Evolutionary conservation across 2,797 vertebrate genomes (phyloP).

Genomic region (Lates japonicus): DNA sequence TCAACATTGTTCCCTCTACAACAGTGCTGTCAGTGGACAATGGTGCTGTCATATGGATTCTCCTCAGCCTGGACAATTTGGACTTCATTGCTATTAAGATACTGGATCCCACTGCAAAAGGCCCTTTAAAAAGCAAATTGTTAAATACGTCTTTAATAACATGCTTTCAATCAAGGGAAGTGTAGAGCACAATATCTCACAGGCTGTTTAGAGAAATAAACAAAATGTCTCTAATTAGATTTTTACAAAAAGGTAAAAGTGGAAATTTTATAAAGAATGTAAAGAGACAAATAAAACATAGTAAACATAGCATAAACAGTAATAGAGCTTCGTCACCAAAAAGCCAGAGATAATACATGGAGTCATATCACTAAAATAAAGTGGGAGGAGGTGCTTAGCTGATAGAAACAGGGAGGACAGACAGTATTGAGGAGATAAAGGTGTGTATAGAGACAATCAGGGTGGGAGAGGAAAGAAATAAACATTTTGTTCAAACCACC

Average conservation of each 20-base stretch:
- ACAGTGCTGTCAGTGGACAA: constrained; percentile 73
- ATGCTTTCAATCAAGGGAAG: neutral
- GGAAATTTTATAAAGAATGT: constrained; percentile 12
- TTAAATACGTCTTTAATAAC: constrained; percentile 1
- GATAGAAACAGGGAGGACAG: constrained; percentile 28
- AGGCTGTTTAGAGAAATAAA: neutral
- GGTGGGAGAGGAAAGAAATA: too few relatives aligned
- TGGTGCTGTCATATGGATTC: constrained; percentile 68
- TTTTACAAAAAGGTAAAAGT: neutral
- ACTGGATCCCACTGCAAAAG: constrained; percentile 22
- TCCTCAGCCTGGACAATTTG: constrained; percentile 58
- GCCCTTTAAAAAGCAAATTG: constrained; percentile 24
- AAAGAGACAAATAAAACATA: constrained; percentile 11
- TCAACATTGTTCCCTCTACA: constrained; percentile 75
- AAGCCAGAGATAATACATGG: constrained; percentile 21
- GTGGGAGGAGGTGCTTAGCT: constrained; percentile 9
- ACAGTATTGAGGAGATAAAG: constrained; percentile 36
- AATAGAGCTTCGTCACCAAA: constrained; percentile 26
- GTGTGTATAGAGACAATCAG: neutral
- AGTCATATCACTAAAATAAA: constrained; percentile 19
- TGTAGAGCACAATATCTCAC: neutral
- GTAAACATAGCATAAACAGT: constrained; percentile 17
- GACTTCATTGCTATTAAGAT: constrained; percentile 51
- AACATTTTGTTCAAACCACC: neutral
- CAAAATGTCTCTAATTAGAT: neutral